A percentile compares a stretch with the other conserved stretches of the same genome.
phyloP scores from a whole-genome alignment of 2,113 vertebrate genomes.

The Ochotona curzoniae region DNA sequence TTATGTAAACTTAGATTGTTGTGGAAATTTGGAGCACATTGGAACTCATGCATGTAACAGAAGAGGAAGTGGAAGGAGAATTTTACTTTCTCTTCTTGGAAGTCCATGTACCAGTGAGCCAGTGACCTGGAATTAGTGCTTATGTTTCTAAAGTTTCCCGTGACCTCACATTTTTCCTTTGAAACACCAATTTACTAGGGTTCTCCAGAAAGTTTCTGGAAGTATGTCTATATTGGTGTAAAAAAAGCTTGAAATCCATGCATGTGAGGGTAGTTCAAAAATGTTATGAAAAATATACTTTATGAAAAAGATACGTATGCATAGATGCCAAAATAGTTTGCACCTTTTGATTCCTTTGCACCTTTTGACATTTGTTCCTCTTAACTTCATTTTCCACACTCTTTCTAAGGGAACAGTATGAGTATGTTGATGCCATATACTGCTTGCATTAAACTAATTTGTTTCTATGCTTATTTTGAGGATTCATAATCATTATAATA shows the following conservation, averaged over 20 bases:
- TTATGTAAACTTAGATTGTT: not conserved
- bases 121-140: not conserved
- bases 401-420: not conserved
- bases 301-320: too few species aligned
- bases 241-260: too few species aligned
- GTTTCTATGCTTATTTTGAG: not conserved
- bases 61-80: not conserved
- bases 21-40: not conserved
- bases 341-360: too few species aligned
- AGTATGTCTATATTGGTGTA: too few species aligned
- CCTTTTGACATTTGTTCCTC: too few species aligned
- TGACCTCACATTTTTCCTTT: not conserved
- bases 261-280: too few species aligned
- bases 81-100: constrained; percentile 11
- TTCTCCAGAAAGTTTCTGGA: too few species aligned
- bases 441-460: constrained; percentile 22
- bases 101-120: not conserved
- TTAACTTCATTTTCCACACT: too few species aligned
- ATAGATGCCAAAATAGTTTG: too few species aligned
- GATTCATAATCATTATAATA: constrained; percentile 7
- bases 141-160: not conserved
- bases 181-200: not conserved
- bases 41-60: not conserved
- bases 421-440: not conserved
- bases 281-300: too few species aligned